A percentile compares a stretch with the other conserved stretches of the same genome.
Conservation (phyloP, 1,140 invertebrate species). For the Drosophila ironensis region DNA sequence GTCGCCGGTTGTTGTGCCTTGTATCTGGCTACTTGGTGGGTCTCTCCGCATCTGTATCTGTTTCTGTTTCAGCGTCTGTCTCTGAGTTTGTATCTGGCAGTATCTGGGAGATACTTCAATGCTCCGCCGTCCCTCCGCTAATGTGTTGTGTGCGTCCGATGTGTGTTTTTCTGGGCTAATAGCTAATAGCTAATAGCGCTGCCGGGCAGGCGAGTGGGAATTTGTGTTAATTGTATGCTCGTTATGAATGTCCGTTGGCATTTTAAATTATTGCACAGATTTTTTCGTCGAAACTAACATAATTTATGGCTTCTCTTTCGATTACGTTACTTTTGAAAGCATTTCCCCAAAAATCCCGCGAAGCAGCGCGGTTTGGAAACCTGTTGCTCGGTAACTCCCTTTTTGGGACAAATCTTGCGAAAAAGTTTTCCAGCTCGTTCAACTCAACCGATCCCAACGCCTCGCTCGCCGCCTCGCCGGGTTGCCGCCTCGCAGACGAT, state of each 20-base stretch:
- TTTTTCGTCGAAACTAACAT: background rate
- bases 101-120: no score
- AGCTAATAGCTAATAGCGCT: no score
- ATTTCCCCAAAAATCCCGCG: background rate
- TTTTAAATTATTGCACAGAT: conserved; percentile 31
- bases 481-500: background rate
- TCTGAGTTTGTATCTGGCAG: conserved; percentile 7
- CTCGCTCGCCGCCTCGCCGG: no score
- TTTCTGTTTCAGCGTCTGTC: conserved; percentile 14
- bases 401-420: conserved; percentile 10
- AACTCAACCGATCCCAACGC: no score
- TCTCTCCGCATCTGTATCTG: conserved; percentile 40
- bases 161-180: conserved; percentile 76
- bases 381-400: background rate
- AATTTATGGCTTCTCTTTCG: conserved; percentile 21
- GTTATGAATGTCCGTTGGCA: conserved; percentile 57
- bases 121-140: no score
- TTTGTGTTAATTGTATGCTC: conserved; percentile 60
- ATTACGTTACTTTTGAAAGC: no score
- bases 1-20: conserved; percentile 42
- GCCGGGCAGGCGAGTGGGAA: conserved; percentile 32
- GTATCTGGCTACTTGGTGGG: conserved; percentile 73
- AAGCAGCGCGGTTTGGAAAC: background rate
- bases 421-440: conserved; percentile 23
- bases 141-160: no score